Evolutionary conservation across 2,797 vertebrate genomes (phyloP).

Genomic region (Streptopelia turtur): DNA sequence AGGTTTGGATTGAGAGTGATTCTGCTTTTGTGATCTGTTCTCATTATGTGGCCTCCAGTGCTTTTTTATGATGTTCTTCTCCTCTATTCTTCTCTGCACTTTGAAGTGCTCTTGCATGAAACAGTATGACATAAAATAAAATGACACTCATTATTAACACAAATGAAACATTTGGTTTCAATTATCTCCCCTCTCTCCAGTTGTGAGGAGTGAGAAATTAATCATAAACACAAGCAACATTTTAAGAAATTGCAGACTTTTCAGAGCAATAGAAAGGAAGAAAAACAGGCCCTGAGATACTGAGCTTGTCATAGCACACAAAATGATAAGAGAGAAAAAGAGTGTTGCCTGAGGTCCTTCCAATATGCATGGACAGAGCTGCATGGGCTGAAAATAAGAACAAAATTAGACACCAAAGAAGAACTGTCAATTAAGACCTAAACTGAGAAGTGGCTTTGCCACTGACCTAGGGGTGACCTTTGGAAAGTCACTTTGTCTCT

Average conservation of each 20-base stretch:
- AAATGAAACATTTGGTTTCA: conserved; percentile 60
- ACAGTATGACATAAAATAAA: conserved; percentile 59
- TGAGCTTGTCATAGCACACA: not conserved
- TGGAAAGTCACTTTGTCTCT: not conserved
- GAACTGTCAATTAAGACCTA: not conserved
- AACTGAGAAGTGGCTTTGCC: not conserved
- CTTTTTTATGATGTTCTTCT: conserved; percentile 53
- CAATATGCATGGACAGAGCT: not conserved
- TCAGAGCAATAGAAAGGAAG: not conserved
- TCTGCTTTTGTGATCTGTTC: conserved; percentile 20
- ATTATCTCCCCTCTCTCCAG: conserved; percentile 29
- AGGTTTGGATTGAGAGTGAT: not conserved
- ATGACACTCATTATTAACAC: conserved; percentile 45
- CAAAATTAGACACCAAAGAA: not conserved
- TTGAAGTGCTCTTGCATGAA: conserved; percentile 54
- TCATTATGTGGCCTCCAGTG: conserved; percentile 5
- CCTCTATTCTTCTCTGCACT: conserved; percentile 57
- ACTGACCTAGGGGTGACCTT: not conserved
- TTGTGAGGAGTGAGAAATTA: conserved; percentile 32
- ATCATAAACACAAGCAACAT: conserved; percentile 11
- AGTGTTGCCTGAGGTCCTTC: not conserved
- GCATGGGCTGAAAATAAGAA: not conserved
- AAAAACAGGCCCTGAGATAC: not conserved
- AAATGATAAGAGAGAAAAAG: not conserved
- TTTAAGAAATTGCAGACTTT: conserved; percentile 35